phyloP scores from a whole-genome alignment of 2,888 invertebrate genomes.

The Ophonus ardosiacus region DNA sequence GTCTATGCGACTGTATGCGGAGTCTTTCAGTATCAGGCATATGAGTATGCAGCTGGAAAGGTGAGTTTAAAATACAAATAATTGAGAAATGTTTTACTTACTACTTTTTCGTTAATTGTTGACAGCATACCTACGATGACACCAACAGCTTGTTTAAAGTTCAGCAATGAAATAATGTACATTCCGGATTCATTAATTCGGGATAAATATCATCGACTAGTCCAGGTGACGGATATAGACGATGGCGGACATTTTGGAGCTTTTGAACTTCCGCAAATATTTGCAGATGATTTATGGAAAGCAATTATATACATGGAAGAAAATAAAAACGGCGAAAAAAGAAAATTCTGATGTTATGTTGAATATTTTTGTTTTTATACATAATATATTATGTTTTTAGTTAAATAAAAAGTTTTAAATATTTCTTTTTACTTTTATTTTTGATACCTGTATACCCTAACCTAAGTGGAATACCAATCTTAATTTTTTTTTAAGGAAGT shows the following conservation, averaged over 20 bases:
- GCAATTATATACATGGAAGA: constrained; percentile 77
- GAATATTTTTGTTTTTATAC: constrained; percentile 16
- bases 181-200: constrained; percentile 80
- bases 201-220: constrained; percentile 79
- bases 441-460: neutral
- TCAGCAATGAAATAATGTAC: constrained; percentile 83
- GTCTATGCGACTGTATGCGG: constrained; percentile 84
- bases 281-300: constrained; percentile 84
- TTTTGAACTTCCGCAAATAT: constrained; percentile 84
- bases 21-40: constrained; percentile 74
- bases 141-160: constrained; percentile 86
- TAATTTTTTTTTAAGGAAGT: too few species aligned
- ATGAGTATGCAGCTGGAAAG: constrained; percentile 68
- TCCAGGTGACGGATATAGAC: constrained; percentile 82
- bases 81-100: neutral
- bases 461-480: neutral
- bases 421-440: neutral
- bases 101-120: neutral
- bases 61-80: constrained; percentile 18
- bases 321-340: constrained; percentile 19
- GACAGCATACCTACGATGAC: constrained; percentile 75
- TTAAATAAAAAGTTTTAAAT: constrained; percentile 8
- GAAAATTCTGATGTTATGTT: constrained; percentile 36
- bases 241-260: constrained; percentile 93
- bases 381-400: constrained; percentile 4